phyloP scores from a whole-genome alignment of 2,888 invertebrate genomes.

The Gymnocheta viridis region DNA sequence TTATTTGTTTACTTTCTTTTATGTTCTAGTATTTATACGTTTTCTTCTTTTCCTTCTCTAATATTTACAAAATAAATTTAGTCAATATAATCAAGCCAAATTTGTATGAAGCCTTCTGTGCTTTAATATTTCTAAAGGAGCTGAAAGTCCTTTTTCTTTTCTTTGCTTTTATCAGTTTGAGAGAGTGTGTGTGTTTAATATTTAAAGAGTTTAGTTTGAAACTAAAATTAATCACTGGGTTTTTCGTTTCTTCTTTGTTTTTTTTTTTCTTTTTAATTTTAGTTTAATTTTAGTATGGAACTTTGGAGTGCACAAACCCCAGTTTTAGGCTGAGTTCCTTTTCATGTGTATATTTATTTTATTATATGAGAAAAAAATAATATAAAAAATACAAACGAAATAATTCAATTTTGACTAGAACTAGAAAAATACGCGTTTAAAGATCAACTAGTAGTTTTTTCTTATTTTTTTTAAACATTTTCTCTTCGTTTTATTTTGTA shows the following conservation, averaged over 20 bases:
- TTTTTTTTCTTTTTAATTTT: constrained; percentile 13
- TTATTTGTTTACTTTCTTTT: background rate
- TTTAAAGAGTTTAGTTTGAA: constrained; percentile 33
- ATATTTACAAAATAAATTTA: constrained; percentile 64
- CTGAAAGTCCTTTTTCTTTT: background rate
- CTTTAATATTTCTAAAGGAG: background rate
- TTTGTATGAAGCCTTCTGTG: constrained; percentile 37
- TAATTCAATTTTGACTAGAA: constrained; percentile 68
- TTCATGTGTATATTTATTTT: constrained; percentile 23
- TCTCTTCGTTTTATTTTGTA: background rate
- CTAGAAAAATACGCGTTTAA: constrained; percentile 41
- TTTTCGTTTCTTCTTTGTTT: constrained; percentile 8
- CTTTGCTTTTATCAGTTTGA: constrained; percentile 5
- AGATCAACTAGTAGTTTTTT: constrained; percentile 1
- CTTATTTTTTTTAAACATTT: background rate
- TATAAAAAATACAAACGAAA: constrained; percentile 17
- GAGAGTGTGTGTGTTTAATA: background rate
- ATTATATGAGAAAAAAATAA: constrained; percentile 3
- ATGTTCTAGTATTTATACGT: constrained; percentile 30
- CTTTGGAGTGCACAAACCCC: constrained; percentile 49
- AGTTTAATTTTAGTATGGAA: constrained; percentile 60
- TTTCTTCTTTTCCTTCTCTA: constrained; percentile 21
- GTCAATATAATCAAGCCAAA: constrained; percentile 36
- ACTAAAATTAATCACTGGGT: constrained; percentile 64
- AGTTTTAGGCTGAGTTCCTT: constrained; percentile 5